phyloP scores from a whole-genome alignment of 2,888 invertebrate genomes.

The Caenorhabditis japonica region DNA sequence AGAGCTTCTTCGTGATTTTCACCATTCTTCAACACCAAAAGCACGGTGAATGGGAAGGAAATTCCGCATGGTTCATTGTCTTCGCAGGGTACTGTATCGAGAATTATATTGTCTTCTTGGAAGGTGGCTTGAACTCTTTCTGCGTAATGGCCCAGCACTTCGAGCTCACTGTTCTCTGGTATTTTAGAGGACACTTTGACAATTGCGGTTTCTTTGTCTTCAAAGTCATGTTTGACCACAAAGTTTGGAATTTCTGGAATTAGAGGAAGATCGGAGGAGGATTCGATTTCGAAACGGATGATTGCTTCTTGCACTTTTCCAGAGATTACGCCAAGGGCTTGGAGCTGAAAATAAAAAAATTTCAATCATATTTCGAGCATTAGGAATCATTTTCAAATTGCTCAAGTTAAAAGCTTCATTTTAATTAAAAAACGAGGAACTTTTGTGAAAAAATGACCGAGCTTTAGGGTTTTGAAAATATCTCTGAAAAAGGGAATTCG shows the following conservation, averaged over 20 bases:
- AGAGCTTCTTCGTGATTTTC: constrained; percentile 26
- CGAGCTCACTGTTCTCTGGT: constrained; percentile 21
- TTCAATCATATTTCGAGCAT: too few species aligned
- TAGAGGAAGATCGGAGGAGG: constrained; percentile 15
- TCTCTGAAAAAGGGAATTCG: too few species aligned
- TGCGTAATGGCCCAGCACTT: constrained; percentile 34
- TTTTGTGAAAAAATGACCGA: background rate
- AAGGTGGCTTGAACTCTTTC: constrained; percentile 29
- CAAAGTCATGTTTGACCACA: constrained; percentile 35
- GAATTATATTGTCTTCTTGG: constrained; percentile 36
- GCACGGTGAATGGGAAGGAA: constrained; percentile 32
- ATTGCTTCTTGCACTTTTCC: constrained; percentile 43
- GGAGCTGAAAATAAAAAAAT: constrained; percentile 36
- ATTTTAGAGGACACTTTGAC: constrained; percentile 30
- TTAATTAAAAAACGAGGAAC: too few species aligned
- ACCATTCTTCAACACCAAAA: constrained; percentile 30
- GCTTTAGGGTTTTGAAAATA: background rate
- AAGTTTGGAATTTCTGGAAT: constrained; percentile 42
- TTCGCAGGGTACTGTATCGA: constrained; percentile 43
- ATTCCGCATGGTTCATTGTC: constrained; percentile 26
- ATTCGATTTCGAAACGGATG: constrained; percentile 13
- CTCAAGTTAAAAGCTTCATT: too few species aligned
- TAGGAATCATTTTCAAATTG: background rate
- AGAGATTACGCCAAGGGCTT: constrained; percentile 50
- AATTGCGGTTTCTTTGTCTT: constrained; percentile 39